Evolutionary conservation across 2,888 invertebrate genomes (phyloP), one percentile per base, ranked within the genome.

Genomic region (Junonia oenone): DNA sequence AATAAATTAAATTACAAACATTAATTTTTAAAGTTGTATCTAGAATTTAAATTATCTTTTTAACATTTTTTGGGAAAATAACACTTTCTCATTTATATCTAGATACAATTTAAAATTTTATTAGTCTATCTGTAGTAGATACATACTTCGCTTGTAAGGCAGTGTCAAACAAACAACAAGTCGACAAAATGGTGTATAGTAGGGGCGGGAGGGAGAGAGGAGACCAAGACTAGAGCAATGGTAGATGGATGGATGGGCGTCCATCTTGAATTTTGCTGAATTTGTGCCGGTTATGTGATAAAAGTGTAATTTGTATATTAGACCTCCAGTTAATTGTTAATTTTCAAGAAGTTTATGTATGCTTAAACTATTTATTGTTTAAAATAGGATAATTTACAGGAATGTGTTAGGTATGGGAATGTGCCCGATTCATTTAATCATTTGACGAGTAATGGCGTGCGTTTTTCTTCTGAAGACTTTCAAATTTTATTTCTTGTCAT

Each of bases 201-300:
- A 58, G 50, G 46, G 40, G 54, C 47, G 54, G 45, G 58, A 58
- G 55, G 55, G 54, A 58, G 58, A 58, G 58, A 53, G 53, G 38
- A 58, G 33, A 55, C 46, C 45, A 55, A 58, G 54, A 54, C 49
- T 56, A 45, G 56, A 58, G 53, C 58, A 59, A 57, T 63, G 73
- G 69, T 73, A 75, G 78, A 67, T 75, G 76, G 78, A 93, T 92
- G 92, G 92, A 93, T 92, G 92, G 92, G 93, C 93, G 93, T 94
- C 94, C 94, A 94, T 94, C 93, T 94, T 94, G 94, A 92, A 93
- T 92, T 92, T 92, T 91, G 91, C 91, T 93, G 92, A 91, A 91
- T 92, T 92, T 92, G 94, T 94, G 94, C 94, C 94, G 94, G 94
- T 92, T 86, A 90, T 90, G 85, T 86, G 91, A 85, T 89, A 86